Percentiles rank a stretch among this genome's conserved stretches.
phyloP scores from a whole-genome alignment of 2,113 vertebrate genomes.

The Gasterosteus nipponicus region DNA sequence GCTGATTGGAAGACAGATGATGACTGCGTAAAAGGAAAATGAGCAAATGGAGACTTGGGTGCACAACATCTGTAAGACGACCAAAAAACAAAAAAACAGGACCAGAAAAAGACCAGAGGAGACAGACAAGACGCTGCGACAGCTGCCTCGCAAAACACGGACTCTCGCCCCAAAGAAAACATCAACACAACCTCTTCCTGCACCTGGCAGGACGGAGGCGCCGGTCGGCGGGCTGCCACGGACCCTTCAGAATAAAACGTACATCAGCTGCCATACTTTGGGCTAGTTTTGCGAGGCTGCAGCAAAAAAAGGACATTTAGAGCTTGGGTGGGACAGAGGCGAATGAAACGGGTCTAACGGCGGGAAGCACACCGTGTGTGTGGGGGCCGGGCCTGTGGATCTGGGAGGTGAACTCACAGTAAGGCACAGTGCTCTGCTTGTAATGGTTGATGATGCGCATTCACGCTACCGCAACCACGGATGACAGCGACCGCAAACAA shows the following conservation, averaged over 20 bases:
- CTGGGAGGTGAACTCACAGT: slow-evolving; percentile 73
- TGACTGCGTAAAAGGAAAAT: slow-evolving; percentile 33
- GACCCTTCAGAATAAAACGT: slow-evolving; percentile 20
- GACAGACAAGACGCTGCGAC: neutral
- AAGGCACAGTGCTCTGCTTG: slow-evolving; percentile 82
- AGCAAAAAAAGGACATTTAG: neutral
- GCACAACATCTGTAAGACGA: neutral
- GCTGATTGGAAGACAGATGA: slow-evolving; percentile 27
- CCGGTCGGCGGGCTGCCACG: neutral
- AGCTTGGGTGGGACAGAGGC: neutral
- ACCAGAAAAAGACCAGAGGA: slow-evolving; percentile 2
- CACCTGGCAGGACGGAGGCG: slow-evolving; percentile 20
- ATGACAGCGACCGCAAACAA: slow-evolving; percentile 42
- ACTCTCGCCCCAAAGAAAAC: slow-evolving; percentile 3
- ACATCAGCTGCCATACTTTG: neutral
- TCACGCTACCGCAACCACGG: slow-evolving; percentile 69
- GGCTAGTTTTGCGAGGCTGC: neutral
- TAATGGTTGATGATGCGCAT: slow-evolving; percentile 62
- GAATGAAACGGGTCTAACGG: slow-evolving; percentile 4
- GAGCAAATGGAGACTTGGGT: slow-evolving; percentile 4
- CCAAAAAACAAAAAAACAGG: neutral
- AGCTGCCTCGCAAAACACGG: slow-evolving; percentile 1
- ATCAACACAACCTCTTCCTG: slow-evolving; percentile 13
- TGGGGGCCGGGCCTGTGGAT: slow-evolving; percentile 65
- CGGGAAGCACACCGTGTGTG: slow-evolving; percentile 5